Evolutionary conservation across 2,888 invertebrate genomes (phyloP).

Genomic region (Tiliacea citrago): DNA sequence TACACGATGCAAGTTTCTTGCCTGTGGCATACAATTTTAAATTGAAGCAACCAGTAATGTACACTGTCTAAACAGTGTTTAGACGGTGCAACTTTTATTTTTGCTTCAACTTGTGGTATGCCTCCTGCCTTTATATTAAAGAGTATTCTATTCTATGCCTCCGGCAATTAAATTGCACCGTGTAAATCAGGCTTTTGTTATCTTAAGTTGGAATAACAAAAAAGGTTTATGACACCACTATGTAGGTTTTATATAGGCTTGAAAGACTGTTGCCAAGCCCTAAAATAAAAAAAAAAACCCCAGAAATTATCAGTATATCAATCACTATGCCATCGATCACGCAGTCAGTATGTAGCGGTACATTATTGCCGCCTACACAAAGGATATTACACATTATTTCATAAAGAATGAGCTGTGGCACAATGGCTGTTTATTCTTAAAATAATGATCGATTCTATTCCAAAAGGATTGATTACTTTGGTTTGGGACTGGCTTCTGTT

Average conservation of each 20-base stretch:
- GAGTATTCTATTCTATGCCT: neutral
- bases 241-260: neutral
- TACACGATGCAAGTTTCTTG: neutral
- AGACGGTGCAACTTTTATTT: neutral
- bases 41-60: neutral
- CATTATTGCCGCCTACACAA: conserved; percentile 40
- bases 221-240: neutral
- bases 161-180: neutral
- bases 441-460: conserved; percentile 63
- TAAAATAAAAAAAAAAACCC: conserved; percentile 12
- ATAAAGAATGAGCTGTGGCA: conserved; percentile 40
- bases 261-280: too few relatives aligned
- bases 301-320: conserved; percentile 34
- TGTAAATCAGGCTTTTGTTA: neutral
- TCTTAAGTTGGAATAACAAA: neutral
- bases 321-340: conserved; percentile 52
- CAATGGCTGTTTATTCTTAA: conserved; percentile 47
- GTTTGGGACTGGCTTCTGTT: conserved; percentile 15
- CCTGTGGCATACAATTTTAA: neutral
- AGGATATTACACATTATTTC: conserved; percentile 54
- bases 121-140: too few relatives aligned
- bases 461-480: conserved; percentile 53
- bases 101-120: neutral
- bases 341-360: conserved; percentile 15
- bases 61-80: neutral